Evolutionary conservation across 1,140 invertebrate genomes (phyloP), one percentile per base, ranked within the genome.

Genomic region (Diorhabda sublineata): DNA sequence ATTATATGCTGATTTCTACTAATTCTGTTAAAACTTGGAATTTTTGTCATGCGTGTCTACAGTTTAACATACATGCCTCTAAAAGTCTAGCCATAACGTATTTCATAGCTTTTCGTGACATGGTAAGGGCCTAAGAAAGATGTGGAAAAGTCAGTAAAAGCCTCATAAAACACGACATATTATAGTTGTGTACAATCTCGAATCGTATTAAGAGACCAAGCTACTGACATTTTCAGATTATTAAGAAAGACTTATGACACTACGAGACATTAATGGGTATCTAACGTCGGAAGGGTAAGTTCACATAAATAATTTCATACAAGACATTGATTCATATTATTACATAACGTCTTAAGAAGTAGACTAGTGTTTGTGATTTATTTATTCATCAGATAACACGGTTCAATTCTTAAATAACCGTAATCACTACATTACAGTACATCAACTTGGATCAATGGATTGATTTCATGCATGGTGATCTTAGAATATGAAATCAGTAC

Each of bases 221-320:
- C 47, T 52, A 52, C 47, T 52, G 47, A 52, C 47, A 52, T 52
- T 52, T 52, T 52, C 47, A 52, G 47, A 52, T 52, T 52, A 52
- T 52, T 52, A 52, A 52, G 47, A n/a, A 52, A 52, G 47, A 52
- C 47, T 52, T 52, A 52, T 52, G 47, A 6, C 3, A 52, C 6
- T 6, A 52, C 6, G 47, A 52, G 47, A 52, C 47, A 8, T 3
- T 8, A 52, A 52, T 52, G n/a, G 6, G 47, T 52, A 52, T 52
- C 47, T 52, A 52, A 52, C n/a, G 47, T n/a, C 6, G 47, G n/a
- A n/a, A 52, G n/a, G 47, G 47, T 6, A 52, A 52, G 26, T 52
- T 52, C n/a, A 52, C n/a, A 52, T 52, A 52, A 52, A 52, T 52
- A n/a, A 8, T 52, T 52, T 52, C n/a, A 3, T 52, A 52, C 26